Evolutionary conservation across 2,797 vertebrate genomes (phyloP).

Genomic region (Schizopygopsis malacanthus): DNA sequence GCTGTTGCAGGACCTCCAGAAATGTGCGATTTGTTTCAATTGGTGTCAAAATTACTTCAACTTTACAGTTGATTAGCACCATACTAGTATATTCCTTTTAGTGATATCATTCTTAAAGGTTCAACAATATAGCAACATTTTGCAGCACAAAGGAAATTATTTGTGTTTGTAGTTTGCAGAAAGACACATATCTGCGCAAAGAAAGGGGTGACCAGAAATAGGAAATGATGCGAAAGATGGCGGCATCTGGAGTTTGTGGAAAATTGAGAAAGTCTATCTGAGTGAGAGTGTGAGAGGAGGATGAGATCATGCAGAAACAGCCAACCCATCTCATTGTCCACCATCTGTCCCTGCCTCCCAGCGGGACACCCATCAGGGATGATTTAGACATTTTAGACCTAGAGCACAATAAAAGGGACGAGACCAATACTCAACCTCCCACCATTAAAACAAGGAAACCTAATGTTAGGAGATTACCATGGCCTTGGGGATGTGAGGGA

Average conservation of each 20-base stretch:
- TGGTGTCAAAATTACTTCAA: not conserved
- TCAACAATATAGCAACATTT: not conserved
- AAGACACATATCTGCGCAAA: constrained; percentile 4
- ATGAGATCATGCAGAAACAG: constrained; percentile 48
- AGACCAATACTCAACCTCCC: constrained; percentile 42
- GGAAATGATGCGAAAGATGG: constrained; percentile 32
- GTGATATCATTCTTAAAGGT: not conserved
- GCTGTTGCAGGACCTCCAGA: not conserved
- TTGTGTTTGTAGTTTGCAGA: not conserved
- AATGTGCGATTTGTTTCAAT: not conserved
- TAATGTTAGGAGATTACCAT: constrained; percentile 26
- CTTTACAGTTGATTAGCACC: not conserved
- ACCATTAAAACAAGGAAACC: constrained; percentile 43
- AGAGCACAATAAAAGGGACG: constrained; percentile 60
- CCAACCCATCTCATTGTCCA: constrained; percentile 59
- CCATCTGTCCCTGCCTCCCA: constrained; percentile 69
- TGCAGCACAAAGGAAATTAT: not conserved
- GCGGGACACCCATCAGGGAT: constrained; percentile 65
- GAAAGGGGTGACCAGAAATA: constrained; percentile 15
- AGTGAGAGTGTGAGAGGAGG: constrained; percentile 49
- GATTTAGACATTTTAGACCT: constrained; percentile 69
- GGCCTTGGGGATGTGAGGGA: not conserved
- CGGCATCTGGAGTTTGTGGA: constrained; percentile 42
- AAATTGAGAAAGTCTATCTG: constrained; percentile 59
- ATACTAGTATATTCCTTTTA: not conserved